A percentile compares a stretch with the other conserved stretches of the same genome.
Conservation (phyloP, 2,888 invertebrate genomes). For the Quadroppia sp. region DNA sequence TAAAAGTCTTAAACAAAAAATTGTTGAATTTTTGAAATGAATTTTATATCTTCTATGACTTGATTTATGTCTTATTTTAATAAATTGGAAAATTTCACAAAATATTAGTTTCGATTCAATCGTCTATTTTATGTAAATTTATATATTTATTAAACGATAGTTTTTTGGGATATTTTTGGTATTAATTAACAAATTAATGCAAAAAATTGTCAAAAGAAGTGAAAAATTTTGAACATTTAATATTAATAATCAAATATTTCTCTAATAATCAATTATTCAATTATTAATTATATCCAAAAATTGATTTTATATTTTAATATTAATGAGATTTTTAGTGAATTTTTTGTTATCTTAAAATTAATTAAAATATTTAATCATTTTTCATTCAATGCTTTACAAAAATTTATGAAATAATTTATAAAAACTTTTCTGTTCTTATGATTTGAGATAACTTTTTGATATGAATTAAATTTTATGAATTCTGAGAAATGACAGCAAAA, state of each 20-base stretch:
- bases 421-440: no score
- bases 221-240: background rate
- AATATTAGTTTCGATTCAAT: background rate
- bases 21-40: no score
- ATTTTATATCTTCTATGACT: no score
- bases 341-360: background rate
- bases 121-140: background rate
- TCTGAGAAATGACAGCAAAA: no score
- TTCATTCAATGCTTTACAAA: no score
- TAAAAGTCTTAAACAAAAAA: no score
- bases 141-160: background rate
- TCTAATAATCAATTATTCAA: constrained; percentile 16
- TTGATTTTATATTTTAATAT: background rate
- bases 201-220: background rate
- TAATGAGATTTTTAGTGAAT: background rate
- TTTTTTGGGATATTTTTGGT: background rate
- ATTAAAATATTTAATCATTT: background rate
- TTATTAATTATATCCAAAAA: constrained; percentile 21
- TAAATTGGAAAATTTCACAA: no score
- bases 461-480: no score
- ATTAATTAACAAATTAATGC: background rate
- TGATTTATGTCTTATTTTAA: no score
- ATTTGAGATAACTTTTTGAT: no score
- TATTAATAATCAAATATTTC: background rate
- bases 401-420: no score